These are phyloP conservation scores for Volucella inanis DNA, from an alignment of 2,888 invertebrate species.

Conservation along the genomic window DNA sequence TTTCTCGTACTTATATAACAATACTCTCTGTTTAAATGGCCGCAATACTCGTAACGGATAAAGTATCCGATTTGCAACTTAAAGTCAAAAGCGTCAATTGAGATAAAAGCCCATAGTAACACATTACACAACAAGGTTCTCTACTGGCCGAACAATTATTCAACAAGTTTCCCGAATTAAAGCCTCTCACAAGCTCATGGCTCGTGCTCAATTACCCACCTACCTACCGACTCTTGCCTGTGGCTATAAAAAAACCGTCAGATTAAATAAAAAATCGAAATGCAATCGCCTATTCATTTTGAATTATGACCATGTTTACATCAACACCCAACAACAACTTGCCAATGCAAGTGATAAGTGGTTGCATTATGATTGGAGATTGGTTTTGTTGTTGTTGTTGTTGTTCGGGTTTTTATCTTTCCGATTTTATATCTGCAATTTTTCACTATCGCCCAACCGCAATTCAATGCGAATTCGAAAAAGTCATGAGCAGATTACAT, in stretches of 20 bases:
- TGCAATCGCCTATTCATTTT: slow-evolving; percentile 7
- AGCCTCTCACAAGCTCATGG: no score
- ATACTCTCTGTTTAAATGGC: no score
- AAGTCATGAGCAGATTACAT: slow-evolving; percentile 70
- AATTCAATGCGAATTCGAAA: slow-evolving; percentile 59
- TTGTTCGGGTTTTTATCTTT: slow-evolving; percentile 1
- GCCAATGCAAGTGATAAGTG: slow-evolving; percentile 62
- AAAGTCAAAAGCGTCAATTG: no score
- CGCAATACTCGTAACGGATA: no score
- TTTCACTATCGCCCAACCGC: slow-evolving; percentile 56
- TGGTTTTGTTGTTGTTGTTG: slow-evolving; percentile 2
- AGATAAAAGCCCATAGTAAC: no score
- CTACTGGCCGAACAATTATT: no score
- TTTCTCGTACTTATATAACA: no score
- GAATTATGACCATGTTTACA: slow-evolving; percentile 57
- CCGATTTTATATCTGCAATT: slow-evolving; percentile 25
- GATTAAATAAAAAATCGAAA: background rate
- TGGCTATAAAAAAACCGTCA: background rate
- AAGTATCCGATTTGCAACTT: no score
- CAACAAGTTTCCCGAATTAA: no score
- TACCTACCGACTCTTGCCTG: no score
- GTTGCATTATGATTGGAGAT: slow-evolving; percentile 47
- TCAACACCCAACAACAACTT: slow-evolving; percentile 52
- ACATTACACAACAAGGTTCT: no score
- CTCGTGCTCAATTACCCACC: no score